Evolutionary conservation across 2,797 vertebrate species (phyloP).

Genomic region (Sebastes hubbsi): DNA sequence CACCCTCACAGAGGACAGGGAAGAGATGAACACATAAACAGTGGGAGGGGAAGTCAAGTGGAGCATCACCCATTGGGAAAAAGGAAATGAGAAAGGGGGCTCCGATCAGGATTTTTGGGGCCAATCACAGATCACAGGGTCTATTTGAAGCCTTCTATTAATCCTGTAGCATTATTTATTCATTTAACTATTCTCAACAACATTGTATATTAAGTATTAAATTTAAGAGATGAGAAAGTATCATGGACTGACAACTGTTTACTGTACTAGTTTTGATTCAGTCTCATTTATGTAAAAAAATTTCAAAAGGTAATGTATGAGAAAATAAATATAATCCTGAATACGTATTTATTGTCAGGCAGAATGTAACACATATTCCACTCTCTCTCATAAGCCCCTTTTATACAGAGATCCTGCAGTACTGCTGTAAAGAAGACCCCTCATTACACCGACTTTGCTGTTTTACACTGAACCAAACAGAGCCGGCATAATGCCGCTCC

Average conservation of each 20-base stretch:
- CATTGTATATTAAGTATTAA: not conserved
- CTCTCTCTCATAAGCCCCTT: not conserved
- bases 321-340: too few relatives aligned
- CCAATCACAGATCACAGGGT: not conserved
- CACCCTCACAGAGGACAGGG: constrained; percentile 31
- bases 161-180: not conserved
- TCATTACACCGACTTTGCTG: not conserved
- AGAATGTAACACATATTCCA: not conserved
- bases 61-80: constrained; percentile 20
- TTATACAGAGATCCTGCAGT: not conserved
- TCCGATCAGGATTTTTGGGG: not conserved
- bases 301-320: too few relatives aligned
- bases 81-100: constrained; percentile 12
- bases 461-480: not conserved
- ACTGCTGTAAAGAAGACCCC: not conserved
- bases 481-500: not conserved
- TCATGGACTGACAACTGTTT: not conserved
- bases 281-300: too few relatives aligned
- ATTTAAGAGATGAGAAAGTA: not conserved
- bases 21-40: constrained; percentile 54
- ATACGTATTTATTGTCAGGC: not conserved
- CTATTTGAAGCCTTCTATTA: not conserved
- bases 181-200: not conserved
- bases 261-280: too few relatives aligned
- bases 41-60: constrained; percentile 45